Conservation (phyloP, 2,888 invertebrate genomes). For the Andrena dorsata region DNA sequence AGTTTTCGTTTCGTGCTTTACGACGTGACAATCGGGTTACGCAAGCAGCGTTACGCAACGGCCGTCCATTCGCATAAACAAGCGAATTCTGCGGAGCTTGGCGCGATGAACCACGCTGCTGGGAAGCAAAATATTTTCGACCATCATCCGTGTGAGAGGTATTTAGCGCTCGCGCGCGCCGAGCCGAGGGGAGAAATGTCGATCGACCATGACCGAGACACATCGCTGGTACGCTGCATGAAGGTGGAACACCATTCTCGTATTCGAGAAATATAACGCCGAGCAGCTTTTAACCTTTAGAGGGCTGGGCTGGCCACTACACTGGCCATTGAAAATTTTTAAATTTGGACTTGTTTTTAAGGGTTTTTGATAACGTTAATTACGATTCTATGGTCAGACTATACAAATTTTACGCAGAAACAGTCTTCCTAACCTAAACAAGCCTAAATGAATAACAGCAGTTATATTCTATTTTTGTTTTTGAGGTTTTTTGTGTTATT, state of each 20-base stretch:
- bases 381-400: too few relatives aligned
- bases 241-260: neutral
- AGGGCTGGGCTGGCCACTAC: too few relatives aligned
- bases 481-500: too few relatives aligned
- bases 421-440: too few relatives aligned
- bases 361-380: too few relatives aligned
- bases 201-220: constrained; percentile 1
- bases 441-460: too few relatives aligned
- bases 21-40: constrained; percentile 47
- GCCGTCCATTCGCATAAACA: constrained; percentile 52
- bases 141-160: constrained; percentile 22
- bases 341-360: too few relatives aligned
- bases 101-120: constrained; percentile 49
- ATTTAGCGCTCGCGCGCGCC: constrained; percentile 3
- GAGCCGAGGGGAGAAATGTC: neutral
- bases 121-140: constrained; percentile 49
- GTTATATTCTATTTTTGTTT: too few relatives aligned
- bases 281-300: neutral
- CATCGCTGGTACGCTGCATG: neutral
- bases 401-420: too few relatives aligned
- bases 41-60: constrained; percentile 48
- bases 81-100: constrained; percentile 46
- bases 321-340: too few relatives aligned
- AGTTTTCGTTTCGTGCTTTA: constrained; percentile 16
- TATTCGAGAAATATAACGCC: neutral